phyloP scores from a whole-genome alignment of 2,113 vertebrate genomes.

The Macrotus californicus region DNA sequence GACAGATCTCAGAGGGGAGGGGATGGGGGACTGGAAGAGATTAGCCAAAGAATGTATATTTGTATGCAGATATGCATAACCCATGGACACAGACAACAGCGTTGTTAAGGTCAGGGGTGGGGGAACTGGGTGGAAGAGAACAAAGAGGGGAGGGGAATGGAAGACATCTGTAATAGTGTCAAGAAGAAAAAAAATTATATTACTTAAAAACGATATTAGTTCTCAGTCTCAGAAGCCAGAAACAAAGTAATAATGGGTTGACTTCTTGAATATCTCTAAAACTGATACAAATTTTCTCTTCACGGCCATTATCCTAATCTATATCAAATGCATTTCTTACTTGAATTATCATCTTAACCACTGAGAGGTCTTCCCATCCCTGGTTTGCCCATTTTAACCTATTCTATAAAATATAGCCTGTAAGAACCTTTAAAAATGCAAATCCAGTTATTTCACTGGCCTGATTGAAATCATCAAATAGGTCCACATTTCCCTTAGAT shows the following conservation, averaged over 20 bases:
- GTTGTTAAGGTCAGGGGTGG: too few species aligned
- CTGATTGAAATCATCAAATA: background rate
- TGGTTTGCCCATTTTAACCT: background rate
- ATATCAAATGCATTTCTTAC: background rate
- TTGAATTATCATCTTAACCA: background rate
- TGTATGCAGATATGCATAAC: too few species aligned
- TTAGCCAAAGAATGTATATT: too few species aligned
- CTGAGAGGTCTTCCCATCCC: background rate
- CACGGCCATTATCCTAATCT: background rate
- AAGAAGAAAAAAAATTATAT: too few species aligned
- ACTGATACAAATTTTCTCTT: background rate
- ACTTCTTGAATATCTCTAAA: background rate
- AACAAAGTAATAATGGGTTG: background rate
- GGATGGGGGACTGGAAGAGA: too few species aligned
- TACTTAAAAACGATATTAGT: background rate
- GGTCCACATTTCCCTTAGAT: background rate
- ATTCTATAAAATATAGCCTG: background rate
- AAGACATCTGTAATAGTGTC: too few species aligned
- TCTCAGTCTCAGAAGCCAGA: background rate
- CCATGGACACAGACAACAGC: too few species aligned
- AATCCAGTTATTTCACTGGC: background rate
- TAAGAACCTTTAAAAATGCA: background rate
- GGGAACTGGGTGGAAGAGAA: too few species aligned
- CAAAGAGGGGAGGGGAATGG: too few species aligned
- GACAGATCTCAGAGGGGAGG: too few species aligned